Base-by-base conservation (phyloP, 1,140 invertebrate species). In the Frieseomelitta varia region DNA sequence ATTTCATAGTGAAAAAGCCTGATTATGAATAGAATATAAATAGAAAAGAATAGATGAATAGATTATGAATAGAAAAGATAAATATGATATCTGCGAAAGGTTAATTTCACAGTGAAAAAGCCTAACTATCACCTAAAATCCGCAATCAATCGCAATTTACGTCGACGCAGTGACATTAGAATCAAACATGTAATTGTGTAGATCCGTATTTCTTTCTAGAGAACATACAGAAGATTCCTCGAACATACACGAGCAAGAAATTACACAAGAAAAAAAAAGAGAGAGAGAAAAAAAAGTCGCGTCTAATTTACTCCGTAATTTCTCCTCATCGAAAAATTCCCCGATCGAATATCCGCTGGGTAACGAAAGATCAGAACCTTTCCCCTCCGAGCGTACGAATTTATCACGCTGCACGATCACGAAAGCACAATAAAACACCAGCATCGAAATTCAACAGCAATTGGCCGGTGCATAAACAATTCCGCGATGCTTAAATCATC, bases 361-460 rank as follows among this genome's bases (percentile, higher is more conserved):
- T 72, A 72, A 24, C 39, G 24, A 72, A 51, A 53, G 69, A 72
- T 72, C 69, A 72, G n/a, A 51, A 53, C 47, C 69, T 51, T 53
- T 8, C 47, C 47, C 47, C 1, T 17, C 69, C 47, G n/a, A 51
- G 51, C 34, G 30, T 30, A 51, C 47, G 27, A 74, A 74, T 74
- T 74, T 74, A 74, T 74, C 72, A 19, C 39, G 10, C 51, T 14
- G 15, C 17, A 4, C 17, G 51, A 30, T 74, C 51, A 74, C 72
- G 73, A 58, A 24, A 30, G 53, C 56, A 61, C 74, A 76, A 76
- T 61, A 76, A 61, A 76, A 76, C 47, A 76, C 17, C 51, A 30
- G 27, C 34, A 39, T 76, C 74, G 74, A 76, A 76, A 76, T 76
- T 76, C 74, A 63, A 61, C 61, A 63, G 56, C 14, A 76, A 61